These are phyloP conservation scores for Anthoscopus minutus DNA, from an alignment of 2,113 vertebrate species.

Conservation along the genomic window DNA sequence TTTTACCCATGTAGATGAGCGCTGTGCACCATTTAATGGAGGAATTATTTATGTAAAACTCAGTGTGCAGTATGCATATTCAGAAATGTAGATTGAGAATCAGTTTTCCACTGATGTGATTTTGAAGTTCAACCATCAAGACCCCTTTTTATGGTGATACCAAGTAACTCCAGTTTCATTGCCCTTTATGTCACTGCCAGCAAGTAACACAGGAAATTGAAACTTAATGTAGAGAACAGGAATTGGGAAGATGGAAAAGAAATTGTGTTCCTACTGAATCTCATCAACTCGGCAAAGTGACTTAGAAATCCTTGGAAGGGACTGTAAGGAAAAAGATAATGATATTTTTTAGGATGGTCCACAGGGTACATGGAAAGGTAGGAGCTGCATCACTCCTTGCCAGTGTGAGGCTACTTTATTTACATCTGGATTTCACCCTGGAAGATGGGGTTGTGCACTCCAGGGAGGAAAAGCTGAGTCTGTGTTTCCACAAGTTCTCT, in stretches of 20 bases:
- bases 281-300: not conserved
- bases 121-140: not conserved
- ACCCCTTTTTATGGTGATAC: not conserved
- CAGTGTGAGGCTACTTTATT: not conserved
- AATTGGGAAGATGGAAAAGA: not conserved
- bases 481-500: not conserved
- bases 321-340: accelerated
- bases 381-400: not conserved
- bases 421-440: not conserved
- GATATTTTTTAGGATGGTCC: not conserved
- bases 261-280: not conserved
- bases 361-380: not conserved
- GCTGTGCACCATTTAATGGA: not conserved
- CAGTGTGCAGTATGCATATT: not conserved
- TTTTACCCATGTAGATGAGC: not conserved
- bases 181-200: not conserved
- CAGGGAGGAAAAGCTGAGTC: not conserved
- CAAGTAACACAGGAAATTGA: not conserved
- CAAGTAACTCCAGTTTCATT: not conserved
- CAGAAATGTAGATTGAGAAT: not conserved
- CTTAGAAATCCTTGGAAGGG: not conserved
- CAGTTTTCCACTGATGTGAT: not conserved
- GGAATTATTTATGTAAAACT: not conserved
- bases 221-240: not conserved
- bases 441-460: not conserved